phyloP scores from a whole-genome alignment of 2,888 invertebrate genomes.

The Cyclophora albipunctata region DNA sequence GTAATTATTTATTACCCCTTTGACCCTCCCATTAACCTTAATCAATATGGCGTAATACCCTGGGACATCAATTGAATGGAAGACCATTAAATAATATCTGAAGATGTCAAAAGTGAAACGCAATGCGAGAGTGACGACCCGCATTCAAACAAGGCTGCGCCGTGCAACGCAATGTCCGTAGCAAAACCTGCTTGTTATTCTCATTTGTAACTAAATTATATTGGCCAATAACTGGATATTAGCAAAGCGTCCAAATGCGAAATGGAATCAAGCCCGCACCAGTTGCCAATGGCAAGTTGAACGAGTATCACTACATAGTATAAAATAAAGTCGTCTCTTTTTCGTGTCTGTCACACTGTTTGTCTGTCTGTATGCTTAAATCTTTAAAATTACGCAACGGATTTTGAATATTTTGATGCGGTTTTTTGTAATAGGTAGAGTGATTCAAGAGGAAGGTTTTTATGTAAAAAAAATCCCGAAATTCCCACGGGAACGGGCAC shows the following conservation, averaged over 20 bases:
- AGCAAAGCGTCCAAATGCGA: constrained; percentile 22
- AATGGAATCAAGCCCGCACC: constrained; percentile 23
- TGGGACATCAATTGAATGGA: too few species aligned
- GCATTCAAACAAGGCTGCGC: constrained; percentile 23
- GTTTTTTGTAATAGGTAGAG: too few species aligned
- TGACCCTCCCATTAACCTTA: background rate
- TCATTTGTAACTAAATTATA: constrained; percentile 22
- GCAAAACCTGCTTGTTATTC: constrained; percentile 14
- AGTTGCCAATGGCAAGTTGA: constrained; percentile 19
- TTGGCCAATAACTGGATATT: constrained; percentile 31
- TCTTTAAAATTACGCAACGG: too few species aligned
- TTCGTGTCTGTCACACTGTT: too few species aligned
- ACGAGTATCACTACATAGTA: too few species aligned
- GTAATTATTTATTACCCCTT: background rate
- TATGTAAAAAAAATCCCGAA: too few species aligned
- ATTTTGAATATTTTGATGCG: too few species aligned
- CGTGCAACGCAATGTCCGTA: constrained; percentile 34
- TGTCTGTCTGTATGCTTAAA: too few species aligned
- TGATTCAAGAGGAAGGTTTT: too few species aligned
- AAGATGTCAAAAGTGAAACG: constrained; percentile 28
- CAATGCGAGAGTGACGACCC: constrained; percentile 9
- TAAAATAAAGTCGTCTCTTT: too few species aligned
- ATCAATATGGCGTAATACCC: too few species aligned
- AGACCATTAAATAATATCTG: background rate
- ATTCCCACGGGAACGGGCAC: too few species aligned